A percentile compares a stretch with the other conserved stretches of the same genome.
These are phyloP conservation scores for Zootoca vivipara DNA, from an alignment of 2,113 vertebrate species.

Conservation along the genomic window DNA sequence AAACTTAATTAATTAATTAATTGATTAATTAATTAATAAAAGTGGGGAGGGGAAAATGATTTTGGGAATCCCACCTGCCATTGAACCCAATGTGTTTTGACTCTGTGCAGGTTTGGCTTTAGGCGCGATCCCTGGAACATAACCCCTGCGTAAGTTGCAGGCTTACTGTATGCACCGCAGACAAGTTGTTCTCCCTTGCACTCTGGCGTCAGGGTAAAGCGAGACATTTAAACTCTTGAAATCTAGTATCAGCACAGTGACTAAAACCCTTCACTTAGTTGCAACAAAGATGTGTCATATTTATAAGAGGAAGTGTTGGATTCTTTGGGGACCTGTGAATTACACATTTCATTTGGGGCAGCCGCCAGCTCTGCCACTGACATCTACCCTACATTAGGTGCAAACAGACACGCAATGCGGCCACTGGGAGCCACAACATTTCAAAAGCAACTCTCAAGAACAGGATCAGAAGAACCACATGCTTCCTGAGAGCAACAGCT, in stretches of 20 bases:
- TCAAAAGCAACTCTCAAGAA: not conserved
- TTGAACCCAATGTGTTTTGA: no score
- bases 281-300: not conserved
- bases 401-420: not conserved
- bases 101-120: no score
- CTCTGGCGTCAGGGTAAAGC: not conserved
- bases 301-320: not conserved
- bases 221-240: not conserved
- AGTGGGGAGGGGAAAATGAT: no score
- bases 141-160: no score
- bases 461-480: not conserved
- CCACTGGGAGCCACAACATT: not conserved
- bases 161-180: not conserved
- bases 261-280: not conserved
- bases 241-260: not conserved
- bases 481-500: not conserved
- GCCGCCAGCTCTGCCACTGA: not conserved
- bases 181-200: not conserved
- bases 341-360: not conserved
- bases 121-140: no score
- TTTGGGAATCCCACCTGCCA: no score
- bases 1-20: no score
- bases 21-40: no score
- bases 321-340: not conserved
- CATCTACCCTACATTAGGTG: not conserved